Evolutionary conservation across 2,113 vertebrate genomes (phyloP), one percentile per base, ranked within the genome.

Genomic region (Chaenocephalus aceratus): DNA sequence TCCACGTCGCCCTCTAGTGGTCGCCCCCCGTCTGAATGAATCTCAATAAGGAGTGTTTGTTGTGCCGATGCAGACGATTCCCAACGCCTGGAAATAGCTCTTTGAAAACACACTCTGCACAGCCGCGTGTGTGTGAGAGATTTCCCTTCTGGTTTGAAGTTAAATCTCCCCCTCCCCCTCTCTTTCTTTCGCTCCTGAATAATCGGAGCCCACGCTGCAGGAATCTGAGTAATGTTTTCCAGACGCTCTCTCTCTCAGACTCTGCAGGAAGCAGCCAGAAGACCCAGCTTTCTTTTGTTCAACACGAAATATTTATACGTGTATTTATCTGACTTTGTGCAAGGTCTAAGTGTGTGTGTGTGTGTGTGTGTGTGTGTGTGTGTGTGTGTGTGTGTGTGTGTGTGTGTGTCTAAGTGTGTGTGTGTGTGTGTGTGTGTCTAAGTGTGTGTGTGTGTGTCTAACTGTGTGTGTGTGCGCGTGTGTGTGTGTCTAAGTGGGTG

Each of bases 211-310:
- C 82, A 72, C 45, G 81, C 90, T 89, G 88, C 72, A 92, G 88
- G 90, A 94, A 94, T 93, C 84, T 52, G 61, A 86, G 76, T 92
- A 94, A 94, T 94, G 89, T 85, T 90, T 94, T 94, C 94, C 94
- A 95, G 92, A 93, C 81, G 41, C 53, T 3, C 60, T 45, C 76
- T 57, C 75, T 30, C 52, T 36, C 75, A 77, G 72, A 54, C 66
- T 14, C 12, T 2, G 69, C 82, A 79, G 80, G 82, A 77, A 75
- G 74, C 53, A 72, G 56, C 21, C 71, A 23, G 3, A 15, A 84
- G 84, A 84, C 73, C 58, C 58, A 44, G 26, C 0, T 3, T 5
- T 10, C 15, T 56, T 30, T 12, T 66, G 58, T 23, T 79, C 0
- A 46, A 69, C 70, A 56, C 68, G 3, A n/a, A 21, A 48, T 61